Conservation (phyloP, 2,113 vertebrate species). For the Corythaeola cristata region DNA sequence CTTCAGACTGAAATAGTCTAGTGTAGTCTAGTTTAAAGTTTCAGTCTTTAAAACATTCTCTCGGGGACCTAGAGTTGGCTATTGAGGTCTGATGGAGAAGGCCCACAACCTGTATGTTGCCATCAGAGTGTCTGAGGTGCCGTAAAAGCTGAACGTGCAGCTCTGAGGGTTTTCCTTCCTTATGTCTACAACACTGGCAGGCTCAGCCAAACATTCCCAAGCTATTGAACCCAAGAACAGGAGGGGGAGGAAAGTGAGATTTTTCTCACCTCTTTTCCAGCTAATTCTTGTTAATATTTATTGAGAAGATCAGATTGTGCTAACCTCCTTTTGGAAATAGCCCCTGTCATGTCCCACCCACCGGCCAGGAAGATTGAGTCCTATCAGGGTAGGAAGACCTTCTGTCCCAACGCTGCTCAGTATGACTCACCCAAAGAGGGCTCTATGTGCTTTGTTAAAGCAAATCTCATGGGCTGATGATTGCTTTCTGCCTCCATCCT, state of each 20-base stretch:
- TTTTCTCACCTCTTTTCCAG: constrained; percentile 2
- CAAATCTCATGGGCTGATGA: not conserved
- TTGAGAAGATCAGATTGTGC: not conserved
- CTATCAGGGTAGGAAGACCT: not conserved
- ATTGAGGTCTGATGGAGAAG: not conserved
- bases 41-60: not conserved
- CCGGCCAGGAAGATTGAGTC: not conserved
- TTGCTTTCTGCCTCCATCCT: not conserved
- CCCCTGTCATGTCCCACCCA: not conserved
- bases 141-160: not conserved
- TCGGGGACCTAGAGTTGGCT: not conserved
- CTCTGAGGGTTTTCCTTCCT: not conserved
- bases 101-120: not conserved
- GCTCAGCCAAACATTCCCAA: not conserved
- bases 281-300: not conserved
- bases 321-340: not conserved
- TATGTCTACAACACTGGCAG: not conserved
- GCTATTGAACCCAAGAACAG: not conserved
- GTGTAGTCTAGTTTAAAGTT: not conserved
- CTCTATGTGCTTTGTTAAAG: not conserved
- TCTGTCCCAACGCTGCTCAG: not conserved
- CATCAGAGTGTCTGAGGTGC: not conserved
- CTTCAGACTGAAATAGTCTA: not conserved
- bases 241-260: not conserved
- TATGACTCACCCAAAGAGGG: not conserved